Base-by-base conservation (phyloP, 2,888 invertebrate genomes). In the Gymnosoma rotundatum region DNA sequence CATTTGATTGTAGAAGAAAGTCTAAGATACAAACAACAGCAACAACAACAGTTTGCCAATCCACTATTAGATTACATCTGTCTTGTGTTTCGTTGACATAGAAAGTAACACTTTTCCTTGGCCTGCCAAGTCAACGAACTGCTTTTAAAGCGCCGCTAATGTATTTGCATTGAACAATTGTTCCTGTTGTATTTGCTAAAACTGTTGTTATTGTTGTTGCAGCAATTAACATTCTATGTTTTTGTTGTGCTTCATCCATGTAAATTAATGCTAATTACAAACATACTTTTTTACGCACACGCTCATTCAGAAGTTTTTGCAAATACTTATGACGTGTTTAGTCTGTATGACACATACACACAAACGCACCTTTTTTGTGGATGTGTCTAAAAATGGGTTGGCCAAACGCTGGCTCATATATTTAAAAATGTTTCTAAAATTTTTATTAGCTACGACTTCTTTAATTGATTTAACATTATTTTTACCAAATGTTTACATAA, bases 191-290 rank as follows among this genome's bases (percentile, higher is more conserved):
- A 2, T 52, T 54, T 45, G 54, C 14, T 76, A 38, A 2, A 16
- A 5, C 25, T 25, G 25, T 21, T 67, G 14, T 56, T 56, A 12
- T 75, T 81, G 56, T 50, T 32, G 42, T 58, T 73, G 69, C 73
- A 70, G 42, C 83, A 72, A 64, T 80, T 76, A 73, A 61, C 74
- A 81, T 73, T 74, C 73, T 54, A 38, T 78, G 76, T 67, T 70
- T 74, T 58, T 70, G 42, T 74, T 82, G 81, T 63, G 74, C 73
- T 69, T 73, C 78, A 69, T 80, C 38, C 82, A 86, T 58, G 79
- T 82, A 86, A 86, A 86, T 86, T 82, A 83, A 86, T 84, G 85
- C 76, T 85, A 86, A 87, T 83, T 86, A 78, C 75, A 83, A 86
- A 80, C 69, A 78, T 74, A 63, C 78, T 84, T 86, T 80, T 52